phyloP scores from a whole-genome alignment of 2,888 invertebrate genomes.

The Agonopterix subpropinquella region DNA sequence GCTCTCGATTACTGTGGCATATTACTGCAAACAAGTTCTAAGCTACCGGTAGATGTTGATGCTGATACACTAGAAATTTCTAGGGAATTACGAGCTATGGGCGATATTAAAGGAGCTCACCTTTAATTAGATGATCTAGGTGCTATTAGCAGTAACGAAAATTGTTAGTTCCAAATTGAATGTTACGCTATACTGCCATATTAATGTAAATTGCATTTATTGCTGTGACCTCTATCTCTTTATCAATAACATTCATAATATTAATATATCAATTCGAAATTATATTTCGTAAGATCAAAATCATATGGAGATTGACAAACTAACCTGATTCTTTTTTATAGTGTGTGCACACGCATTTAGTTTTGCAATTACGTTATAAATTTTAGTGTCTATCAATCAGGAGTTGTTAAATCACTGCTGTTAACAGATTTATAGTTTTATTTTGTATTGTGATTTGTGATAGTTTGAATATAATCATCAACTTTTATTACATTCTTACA shows the following conservation, averaged over 20 bases:
- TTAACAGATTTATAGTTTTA: background rate
- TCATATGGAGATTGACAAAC: constrained; percentile 28
- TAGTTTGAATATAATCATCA: too few relatives aligned
- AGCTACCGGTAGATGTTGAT: background rate
- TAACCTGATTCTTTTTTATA: constrained; percentile 25
- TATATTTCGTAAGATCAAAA: constrained; percentile 28
- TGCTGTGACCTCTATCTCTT: background rate
- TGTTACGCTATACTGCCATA: too few relatives aligned
- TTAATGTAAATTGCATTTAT: too few relatives aligned
- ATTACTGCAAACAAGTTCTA: background rate
- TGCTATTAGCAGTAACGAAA: too few relatives aligned
- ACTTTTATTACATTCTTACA: too few relatives aligned
- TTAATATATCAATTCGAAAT: constrained; percentile 22
- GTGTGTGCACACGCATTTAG: constrained; percentile 1
- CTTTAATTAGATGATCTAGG: too few relatives aligned
- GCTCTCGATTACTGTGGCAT: too few relatives aligned
- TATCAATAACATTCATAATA: constrained; percentile 3
- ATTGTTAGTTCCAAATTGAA: too few relatives aligned
- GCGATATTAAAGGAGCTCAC: too few relatives aligned
- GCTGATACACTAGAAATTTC: too few relatives aligned
- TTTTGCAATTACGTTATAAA: background rate
- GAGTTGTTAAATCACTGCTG: background rate
- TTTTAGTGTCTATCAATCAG: background rate
- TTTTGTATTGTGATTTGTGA: too few relatives aligned
- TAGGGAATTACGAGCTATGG: too few relatives aligned